Evolutionary conservation across 2,888 invertebrate genomes (phyloP), one percentile per base, ranked within the genome.

Genomic region (Hyposoter dolosus): DNA sequence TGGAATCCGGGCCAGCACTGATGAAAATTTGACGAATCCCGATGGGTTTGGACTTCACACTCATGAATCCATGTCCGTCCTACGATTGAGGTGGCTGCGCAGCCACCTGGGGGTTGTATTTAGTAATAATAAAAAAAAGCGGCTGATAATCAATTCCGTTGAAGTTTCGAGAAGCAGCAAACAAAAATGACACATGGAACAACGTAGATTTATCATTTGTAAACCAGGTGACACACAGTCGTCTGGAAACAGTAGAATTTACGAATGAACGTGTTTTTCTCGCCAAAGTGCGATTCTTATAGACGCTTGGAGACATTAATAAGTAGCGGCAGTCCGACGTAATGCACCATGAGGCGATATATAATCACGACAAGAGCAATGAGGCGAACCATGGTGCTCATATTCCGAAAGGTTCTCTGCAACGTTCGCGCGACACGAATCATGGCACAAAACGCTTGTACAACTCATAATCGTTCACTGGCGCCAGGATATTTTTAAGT

Each of bases 331-430:
- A 83, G 85, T 84, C 83, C 72, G 89, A 86, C 85, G 88, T 89
- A 90, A 90, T 91, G 90, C 89, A 88, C 87, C 84, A 81, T 86
- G 76, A 82, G 84, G 90, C 88, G 88, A 90, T 91, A 89, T 89
- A 89, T 90, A 91, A 91, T 91, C 89, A 89, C 88, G 87, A 77
- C 74, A 76, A 82, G 82, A 77, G 85, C 72, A 85, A 71, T 68
- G 74, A 60, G 80, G 86, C 85, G 80, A 47, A 78, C 80, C 43
- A 68, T 15, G 47, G 72, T 28, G 74, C 71, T 65, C 72, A 47
- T 72, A 72, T 77, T 60, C 66, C 76, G 23, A 43, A 43, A 63
- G 56, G 50, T 66, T 63, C 56, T 47, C 32, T 72, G 23, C 40
- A 77, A 28, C 77, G 56, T 66, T 56, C 40, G 72, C 43, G 50